Conservation (phyloP, 1,140 invertebrate species). For the Polyergus mexicanus region DNA sequence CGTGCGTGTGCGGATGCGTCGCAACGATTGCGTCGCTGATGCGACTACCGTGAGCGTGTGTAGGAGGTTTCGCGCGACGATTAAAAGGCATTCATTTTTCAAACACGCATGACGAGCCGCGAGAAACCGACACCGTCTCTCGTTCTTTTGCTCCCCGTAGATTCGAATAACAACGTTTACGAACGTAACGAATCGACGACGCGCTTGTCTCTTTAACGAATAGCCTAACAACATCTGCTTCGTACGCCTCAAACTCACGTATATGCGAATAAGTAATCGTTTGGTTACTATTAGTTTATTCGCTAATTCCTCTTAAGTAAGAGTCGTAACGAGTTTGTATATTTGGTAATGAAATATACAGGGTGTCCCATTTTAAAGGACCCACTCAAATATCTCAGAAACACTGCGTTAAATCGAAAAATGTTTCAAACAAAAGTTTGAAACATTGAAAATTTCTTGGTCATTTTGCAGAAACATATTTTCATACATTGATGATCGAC, state of each 20-base stretch:
- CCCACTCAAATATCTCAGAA: too few species aligned
- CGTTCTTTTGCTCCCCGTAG: not conserved
- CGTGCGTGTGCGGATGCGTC: not conserved
- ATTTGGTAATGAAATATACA: not conserved
- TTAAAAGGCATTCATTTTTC: constrained; percentile 53
- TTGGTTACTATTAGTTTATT: not conserved
- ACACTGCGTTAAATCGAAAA: too few species aligned
- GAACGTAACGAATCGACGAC: constrained; percentile 16
- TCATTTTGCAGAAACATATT: not conserved
- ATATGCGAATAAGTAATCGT: not conserved
- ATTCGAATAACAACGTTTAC: constrained; percentile 31
- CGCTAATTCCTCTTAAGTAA: not conserved
- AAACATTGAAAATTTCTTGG: too few species aligned
- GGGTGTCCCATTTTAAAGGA: too few species aligned
- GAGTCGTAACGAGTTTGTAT: not conserved
- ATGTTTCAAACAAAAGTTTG: too few species aligned
- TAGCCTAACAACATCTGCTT: not conserved
- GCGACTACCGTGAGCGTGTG: not conserved
- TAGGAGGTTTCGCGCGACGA: constrained; percentile 39
- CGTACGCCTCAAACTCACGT: not conserved
- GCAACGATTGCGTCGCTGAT: constrained; percentile 3
- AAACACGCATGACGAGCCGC: constrained; percentile 2
- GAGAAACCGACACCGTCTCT: constrained; percentile 6
- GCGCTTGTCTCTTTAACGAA: not conserved
- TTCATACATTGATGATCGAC: not conserved